phyloP scores from a whole-genome alignment of 2,797 vertebrate species.

The Holocentrus rufus region DNA sequence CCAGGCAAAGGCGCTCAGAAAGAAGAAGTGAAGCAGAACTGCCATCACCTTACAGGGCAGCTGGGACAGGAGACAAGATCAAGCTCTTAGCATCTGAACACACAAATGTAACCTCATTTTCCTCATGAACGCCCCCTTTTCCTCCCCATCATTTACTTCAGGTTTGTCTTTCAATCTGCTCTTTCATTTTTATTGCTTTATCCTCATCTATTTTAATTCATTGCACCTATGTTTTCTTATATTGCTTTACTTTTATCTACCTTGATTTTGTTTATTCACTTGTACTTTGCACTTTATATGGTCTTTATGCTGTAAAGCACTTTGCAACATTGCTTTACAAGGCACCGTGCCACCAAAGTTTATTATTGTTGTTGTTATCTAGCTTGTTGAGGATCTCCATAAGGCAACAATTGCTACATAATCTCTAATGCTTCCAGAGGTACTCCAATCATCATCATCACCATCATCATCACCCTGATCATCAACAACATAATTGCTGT shows the following conservation, averaged over 20 bases:
- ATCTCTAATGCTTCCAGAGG: not conserved
- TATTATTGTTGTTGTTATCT: not conserved
- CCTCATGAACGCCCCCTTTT: not conserved
- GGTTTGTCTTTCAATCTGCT: no score
- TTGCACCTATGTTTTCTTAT: no score
- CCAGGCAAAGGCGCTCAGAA: conserved; percentile 95
- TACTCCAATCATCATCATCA: not conserved
- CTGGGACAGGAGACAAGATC: conserved; percentile 69
- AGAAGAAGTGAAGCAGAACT: conserved; percentile 94
- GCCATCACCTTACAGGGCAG: conserved; percentile 91
- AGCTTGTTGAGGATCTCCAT: not conserved
- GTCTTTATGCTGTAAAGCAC: no score
- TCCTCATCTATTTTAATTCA: no score
- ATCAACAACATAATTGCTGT: no score
- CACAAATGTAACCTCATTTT: not conserved
- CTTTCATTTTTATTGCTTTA: no score
- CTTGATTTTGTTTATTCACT: no score
- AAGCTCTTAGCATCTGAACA: not conserved
- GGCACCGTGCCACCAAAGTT: no score
- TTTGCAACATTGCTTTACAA: no score
- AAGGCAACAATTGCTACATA: not conserved
- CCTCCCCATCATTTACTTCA: not conserved
- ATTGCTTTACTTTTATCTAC: no score
- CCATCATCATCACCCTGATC: not conserved
- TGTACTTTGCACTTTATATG: no score